Percentiles rank a stretch among this genome's conserved stretches.
Evolutionary conservation across 2,888 invertebrate species (phyloP).

Genomic region (Lycia hirtaria): DNA sequence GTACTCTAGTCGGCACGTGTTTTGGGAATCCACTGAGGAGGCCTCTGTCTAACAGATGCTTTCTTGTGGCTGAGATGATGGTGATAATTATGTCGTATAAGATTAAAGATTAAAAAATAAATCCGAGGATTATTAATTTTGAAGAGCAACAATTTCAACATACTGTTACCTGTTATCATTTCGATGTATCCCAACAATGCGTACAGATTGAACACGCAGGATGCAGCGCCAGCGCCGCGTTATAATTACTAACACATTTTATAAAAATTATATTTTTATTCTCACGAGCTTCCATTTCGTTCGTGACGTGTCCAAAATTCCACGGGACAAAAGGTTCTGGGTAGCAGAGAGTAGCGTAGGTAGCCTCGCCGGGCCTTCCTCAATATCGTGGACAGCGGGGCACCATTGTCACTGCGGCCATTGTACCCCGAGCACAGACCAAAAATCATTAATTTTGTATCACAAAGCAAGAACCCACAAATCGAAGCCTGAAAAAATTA

Average conservation of each 20-base stretch:
- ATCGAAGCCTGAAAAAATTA: slow-evolving; percentile 80
- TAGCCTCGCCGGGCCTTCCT: slow-evolving; percentile 72
- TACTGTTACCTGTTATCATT: slow-evolving; percentile 26
- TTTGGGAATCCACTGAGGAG: too few relatives aligned
- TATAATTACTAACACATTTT: slow-evolving; percentile 64
- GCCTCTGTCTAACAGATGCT: too few relatives aligned
- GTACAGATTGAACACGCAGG: slow-evolving; percentile 54
- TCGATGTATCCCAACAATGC: slow-evolving; percentile 42
- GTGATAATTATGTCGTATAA: too few relatives aligned
- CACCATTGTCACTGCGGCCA: slow-evolving; percentile 78
- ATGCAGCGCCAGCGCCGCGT: slow-evolving; percentile 44
- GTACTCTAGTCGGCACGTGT: too few relatives aligned
- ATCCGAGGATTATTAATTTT: neutral
- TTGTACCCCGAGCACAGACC: slow-evolving; percentile 79
- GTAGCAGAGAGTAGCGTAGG: slow-evolving; percentile 72
- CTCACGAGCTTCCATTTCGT: slow-evolving; percentile 70
- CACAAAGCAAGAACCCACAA: slow-evolving; percentile 85
- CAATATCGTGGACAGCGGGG: slow-evolving; percentile 83
- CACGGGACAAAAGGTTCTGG: slow-evolving; percentile 69
- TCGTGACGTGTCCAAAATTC: slow-evolving; percentile 78
- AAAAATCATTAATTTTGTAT: slow-evolving; percentile 85
- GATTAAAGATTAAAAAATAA: neutral
- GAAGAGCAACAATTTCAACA: slow-evolving; percentile 1
- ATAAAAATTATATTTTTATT: slow-evolving; percentile 66
- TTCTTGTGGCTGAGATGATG: too few relatives aligned